Percentiles rank a stretch among this genome's conserved stretches.
phyloP scores from a whole-genome alignment of 1,140 invertebrate genomes.

The Adoxophyes honmai region DNA sequence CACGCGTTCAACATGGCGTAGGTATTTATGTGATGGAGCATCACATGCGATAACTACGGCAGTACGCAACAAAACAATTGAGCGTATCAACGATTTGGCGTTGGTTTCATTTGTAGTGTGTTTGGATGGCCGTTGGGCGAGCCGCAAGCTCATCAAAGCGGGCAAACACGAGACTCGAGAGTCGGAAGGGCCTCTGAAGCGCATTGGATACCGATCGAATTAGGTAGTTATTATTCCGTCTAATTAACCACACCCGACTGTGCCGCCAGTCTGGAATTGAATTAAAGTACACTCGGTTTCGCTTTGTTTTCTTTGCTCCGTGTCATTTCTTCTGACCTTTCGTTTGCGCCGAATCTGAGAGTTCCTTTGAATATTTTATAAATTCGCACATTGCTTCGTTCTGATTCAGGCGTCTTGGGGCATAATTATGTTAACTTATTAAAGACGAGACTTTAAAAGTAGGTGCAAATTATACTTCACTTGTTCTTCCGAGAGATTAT shows the following conservation, averaged over 20 bases:
- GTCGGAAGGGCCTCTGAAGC: neutral
- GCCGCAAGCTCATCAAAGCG: neutral
- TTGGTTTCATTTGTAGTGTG: conserved; percentile 12
- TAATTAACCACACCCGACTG: conserved; percentile 19
- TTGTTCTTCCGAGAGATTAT: no score
- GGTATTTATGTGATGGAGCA: neutral
- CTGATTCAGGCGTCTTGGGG: no score
- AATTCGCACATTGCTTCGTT: no score
- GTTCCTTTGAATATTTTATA: no score
- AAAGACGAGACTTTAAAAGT: no score
- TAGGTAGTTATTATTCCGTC: conserved; percentile 20
- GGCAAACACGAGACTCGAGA: conserved; percentile 4
- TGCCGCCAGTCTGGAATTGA: no score
- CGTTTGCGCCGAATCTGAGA: no score
- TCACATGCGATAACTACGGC: neutral
- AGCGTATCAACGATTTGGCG: conserved; percentile 9
- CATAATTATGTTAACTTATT: no score
- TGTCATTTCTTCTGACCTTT: no score
- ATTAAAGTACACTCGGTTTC: no score
- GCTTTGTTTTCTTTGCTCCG: no score
- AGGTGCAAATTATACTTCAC: no score
- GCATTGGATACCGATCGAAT: conserved; percentile 10
- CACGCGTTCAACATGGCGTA: neutral
- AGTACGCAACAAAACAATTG: neutral
- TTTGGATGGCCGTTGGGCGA: conserved; percentile 3